Base-by-base conservation (phyloP, 1,140 invertebrate genomes). In the Brachionus manjavacas region DNA sequence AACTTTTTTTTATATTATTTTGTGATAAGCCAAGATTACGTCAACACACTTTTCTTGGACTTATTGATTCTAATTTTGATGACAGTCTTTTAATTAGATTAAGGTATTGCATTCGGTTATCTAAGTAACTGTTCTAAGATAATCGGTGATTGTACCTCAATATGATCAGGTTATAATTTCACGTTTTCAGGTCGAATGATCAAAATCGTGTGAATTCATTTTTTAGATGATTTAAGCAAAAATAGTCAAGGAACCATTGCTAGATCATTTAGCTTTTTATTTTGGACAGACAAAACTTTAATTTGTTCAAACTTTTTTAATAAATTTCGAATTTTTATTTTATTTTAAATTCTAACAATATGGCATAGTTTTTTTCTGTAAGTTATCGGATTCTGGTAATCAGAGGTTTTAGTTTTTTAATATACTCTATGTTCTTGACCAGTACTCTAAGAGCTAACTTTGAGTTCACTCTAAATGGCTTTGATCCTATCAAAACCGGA, bases 61-160 rank as follows among this genome's bases (percentile, higher is more conserved):
- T 72, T 72, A 72, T 72, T 60, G 12, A n/a, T 12, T 20, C 68
- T 72, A 72, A 72, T 72, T 72, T 72, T 41, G 39, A 43, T 11
- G 68, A 72, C 68, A 72, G 68, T 72, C 68, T 72, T 39, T 41
- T 39, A 72, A 72, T 72, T 72, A 72, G 68, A 72, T 72, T 68
- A 39, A 31, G 23, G 23, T 46, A 46, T 28, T 31, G 25, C 12
- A 68, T 60, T 20, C n/a, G 52, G 52, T 60, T 60, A 60, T 60
- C 16, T 60, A 60, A 6, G 52, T 60, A 60, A 60, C 52, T 60
- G 31, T 68, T 68, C 31, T 31, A 28, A 68, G 31, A 68, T 31
- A 31, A 68, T 31, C 6, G 25, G 14, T 68, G 28, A 68, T 68
- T 68, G 25, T 68, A 31, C 14, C 8, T 68, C 16, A 14, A 6